Evolutionary conservation across 2,113 vertebrate species (phyloP).

Genomic region (Leucoraja erinaceus): DNA sequence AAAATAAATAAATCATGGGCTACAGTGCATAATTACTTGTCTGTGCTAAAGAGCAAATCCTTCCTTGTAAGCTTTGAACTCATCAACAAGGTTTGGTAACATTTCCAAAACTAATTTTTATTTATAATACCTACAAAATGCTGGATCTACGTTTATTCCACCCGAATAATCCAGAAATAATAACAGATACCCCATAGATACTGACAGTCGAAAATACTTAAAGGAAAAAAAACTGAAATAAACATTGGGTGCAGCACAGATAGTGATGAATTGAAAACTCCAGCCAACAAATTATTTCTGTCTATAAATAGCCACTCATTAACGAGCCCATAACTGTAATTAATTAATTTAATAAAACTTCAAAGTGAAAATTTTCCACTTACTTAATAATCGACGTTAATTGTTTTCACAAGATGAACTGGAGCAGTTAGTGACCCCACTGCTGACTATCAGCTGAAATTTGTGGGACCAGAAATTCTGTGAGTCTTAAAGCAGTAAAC

Average conservation of each 20-base stretch:
- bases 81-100: not conserved
- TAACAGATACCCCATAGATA: not conserved
- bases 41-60: not conserved
- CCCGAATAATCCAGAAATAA: not conserved
- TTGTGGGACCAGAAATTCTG: not conserved
- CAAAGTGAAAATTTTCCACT: constrained; percentile 34
- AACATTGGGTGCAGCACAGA: not conserved
- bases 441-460: not conserved
- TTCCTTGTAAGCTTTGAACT: not conserved
- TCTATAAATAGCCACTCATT: not conserved
- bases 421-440: not conserved
- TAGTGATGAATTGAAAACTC: not conserved
- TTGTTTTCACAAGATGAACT: constrained; percentile 25
- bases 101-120: not conserved
- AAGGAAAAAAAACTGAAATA: not conserved
- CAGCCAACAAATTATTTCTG: constrained; percentile 20
- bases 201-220: not conserved
- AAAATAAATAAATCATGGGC: constrained; percentile 1
- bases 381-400: not conserved
- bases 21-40: not conserved
- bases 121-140: not conserved
- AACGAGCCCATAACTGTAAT: not conserved
- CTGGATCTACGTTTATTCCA: not conserved
- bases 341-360: constrained; percentile 32
- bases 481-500: not conserved